A percentile compares a stretch with the other conserved stretches of the same genome.
phyloP scores from a whole-genome alignment of 2,113 vertebrate genomes.

The Erythrocebus patas region DNA sequence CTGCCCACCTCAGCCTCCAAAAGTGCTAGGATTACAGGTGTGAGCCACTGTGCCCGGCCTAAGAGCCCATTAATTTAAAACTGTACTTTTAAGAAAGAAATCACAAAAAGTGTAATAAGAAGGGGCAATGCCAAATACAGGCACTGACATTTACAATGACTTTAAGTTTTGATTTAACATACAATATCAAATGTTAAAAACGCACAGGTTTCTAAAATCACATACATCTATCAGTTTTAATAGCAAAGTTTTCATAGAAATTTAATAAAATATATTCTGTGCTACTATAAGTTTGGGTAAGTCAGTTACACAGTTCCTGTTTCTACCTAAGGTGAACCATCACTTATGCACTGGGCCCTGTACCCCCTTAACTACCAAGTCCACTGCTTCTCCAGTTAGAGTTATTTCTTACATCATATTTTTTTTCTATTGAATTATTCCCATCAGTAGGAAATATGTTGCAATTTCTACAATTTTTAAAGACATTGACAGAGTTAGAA shows the following conservation, averaged over 20 bases:
- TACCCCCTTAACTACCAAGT: background rate
- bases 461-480: background rate
- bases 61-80: slow-evolving; percentile 6
- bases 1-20: too few species aligned
- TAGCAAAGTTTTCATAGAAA: background rate
- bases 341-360: background rate
- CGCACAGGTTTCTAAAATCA: background rate
- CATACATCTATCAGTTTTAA: background rate
- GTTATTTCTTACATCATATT: background rate
- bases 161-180: background rate
- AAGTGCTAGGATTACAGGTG: too few species aligned
- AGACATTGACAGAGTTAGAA: background rate
- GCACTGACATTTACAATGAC: background rate
- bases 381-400: background rate
- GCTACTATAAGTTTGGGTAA: background rate
- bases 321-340: background rate
- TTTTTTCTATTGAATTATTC: background rate
- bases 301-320: background rate
- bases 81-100: background rate
- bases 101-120: slow-evolving; percentile 11
- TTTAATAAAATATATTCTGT: background rate
- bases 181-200: slow-evolving; percentile 9
- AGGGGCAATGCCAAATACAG: background rate
- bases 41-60: background rate
- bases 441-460: background rate